phyloP scores from a whole-genome alignment of 1,140 invertebrate genomes.

The Caerostris darwini region DNA sequence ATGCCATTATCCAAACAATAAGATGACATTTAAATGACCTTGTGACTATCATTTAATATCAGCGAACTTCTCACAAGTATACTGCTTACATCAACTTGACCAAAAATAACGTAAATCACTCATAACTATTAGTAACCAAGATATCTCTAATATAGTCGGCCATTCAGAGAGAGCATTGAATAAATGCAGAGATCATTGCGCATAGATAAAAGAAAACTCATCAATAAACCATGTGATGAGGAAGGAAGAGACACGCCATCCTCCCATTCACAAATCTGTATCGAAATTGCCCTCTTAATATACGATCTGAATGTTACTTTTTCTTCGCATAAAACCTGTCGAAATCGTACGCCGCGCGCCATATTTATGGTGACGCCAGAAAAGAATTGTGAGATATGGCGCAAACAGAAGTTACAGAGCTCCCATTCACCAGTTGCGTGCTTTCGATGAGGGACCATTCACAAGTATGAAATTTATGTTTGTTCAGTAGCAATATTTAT shows the following conservation, averaged over 20 bases:
- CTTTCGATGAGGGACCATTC: background rate
- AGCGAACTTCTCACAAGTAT: too few relatives aligned
- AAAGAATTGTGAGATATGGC: background rate
- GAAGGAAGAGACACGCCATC: slow-evolving; percentile 19
- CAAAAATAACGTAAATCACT: too few relatives aligned
- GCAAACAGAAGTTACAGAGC: background rate
- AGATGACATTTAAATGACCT: too few relatives aligned
- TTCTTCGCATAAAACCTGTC: slow-evolving; percentile 48
- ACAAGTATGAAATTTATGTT: background rate
- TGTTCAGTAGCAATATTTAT: too few relatives aligned
- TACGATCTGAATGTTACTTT: slow-evolving; percentile 8
- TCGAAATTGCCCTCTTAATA: background rate
- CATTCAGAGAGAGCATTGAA: background rate
- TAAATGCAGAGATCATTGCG: background rate
- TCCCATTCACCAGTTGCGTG: slow-evolving; percentile 4
- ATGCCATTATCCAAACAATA: too few relatives aligned
- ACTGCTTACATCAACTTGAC: too few relatives aligned
- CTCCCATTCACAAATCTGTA: slow-evolving; percentile 32
- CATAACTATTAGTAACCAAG: background rate
- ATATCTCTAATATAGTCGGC: background rate
- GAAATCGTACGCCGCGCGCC: background rate
- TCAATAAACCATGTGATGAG: slow-evolving; percentile 16
- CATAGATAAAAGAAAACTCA: background rate
- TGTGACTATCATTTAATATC: too few relatives aligned
- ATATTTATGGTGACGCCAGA: background rate